A percentile compares a stretch with the other conserved stretches of the same genome.
Conservation (phyloP, 2,797 vertebrate genomes). For the Melanotaenia nigrans region DNA sequence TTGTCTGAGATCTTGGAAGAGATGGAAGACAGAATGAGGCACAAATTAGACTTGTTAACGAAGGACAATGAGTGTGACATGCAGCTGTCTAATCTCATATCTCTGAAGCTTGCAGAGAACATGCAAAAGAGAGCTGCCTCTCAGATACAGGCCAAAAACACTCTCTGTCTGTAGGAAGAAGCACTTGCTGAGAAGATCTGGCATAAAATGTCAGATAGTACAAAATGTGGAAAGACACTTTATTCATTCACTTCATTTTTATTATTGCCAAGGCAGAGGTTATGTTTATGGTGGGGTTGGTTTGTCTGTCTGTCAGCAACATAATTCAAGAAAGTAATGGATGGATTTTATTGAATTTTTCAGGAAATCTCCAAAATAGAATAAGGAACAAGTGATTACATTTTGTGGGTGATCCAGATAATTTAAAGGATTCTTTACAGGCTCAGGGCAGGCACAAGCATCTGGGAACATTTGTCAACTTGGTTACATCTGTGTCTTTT, state of each 20-base stretch:
- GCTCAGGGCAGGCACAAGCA: too few relatives aligned
- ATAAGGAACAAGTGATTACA: too few relatives aligned
- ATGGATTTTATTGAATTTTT: too few relatives aligned
- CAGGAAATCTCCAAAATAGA: too few relatives aligned
- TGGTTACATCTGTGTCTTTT: too few relatives aligned
- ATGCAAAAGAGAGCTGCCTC: constrained; percentile 61
- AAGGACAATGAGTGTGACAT: constrained; percentile 80
- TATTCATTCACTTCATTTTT: constrained; percentile 45
- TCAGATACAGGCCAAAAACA: constrained; percentile 60
- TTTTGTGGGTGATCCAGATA: too few relatives aligned
- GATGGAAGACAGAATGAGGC: constrained; percentile 73
- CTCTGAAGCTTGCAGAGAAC: constrained; percentile 69
- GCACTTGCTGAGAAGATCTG: constrained; percentile 60
- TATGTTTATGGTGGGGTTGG: too few relatives aligned
- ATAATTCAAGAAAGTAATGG: too few relatives aligned
- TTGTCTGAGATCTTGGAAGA: constrained; percentile 80
- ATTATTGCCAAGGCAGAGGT: too few relatives aligned
- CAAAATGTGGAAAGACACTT: constrained; percentile 51
- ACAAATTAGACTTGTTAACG: constrained; percentile 81
- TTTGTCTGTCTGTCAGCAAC: too few relatives aligned
- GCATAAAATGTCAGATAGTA: constrained; percentile 45
- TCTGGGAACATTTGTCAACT: too few relatives aligned
- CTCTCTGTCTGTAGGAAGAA: constrained; percentile 51
- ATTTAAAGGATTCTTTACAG: too few relatives aligned
- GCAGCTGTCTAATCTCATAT: constrained; percentile 79